A percentile compares a stretch with the other conserved stretches of the same genome.
Conservation (phyloP, 2,888 invertebrate genomes). For the Ennomos fuscantarius region DNA sequence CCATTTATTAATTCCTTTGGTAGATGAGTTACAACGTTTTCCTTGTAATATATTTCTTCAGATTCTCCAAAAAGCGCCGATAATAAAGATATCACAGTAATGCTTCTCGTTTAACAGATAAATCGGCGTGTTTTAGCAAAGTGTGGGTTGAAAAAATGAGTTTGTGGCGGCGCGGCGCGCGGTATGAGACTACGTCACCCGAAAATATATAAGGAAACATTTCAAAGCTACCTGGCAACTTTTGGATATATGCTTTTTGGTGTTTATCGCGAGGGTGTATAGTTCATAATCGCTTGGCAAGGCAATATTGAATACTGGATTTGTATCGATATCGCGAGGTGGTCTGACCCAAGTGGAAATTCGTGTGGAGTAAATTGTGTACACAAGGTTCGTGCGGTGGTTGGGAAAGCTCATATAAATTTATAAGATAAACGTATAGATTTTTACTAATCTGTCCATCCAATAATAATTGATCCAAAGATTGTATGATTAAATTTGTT, state of each 20-base stretch:
- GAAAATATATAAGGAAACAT: constrained; percentile 19
- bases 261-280: constrained; percentile 13
- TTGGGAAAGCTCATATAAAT: background rate
- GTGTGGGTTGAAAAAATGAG: constrained; percentile 18
- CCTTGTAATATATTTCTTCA: background rate
- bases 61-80: constrained; percentile 14
- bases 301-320: constrained; percentile 15
- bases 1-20: too few species aligned
- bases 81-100: constrained; percentile 7
- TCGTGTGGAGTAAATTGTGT: constrained; percentile 19
- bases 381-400: constrained; percentile 10
- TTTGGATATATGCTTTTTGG: constrained; percentile 12
- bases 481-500: background rate
- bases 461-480: background rate
- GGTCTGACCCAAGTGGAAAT: constrained; percentile 24
- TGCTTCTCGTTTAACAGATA: constrained; percentile 19
- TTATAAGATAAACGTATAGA: background rate
- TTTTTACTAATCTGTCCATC: background rate
- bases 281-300: constrained; percentile 16
- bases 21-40: background rate
- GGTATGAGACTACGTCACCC: constrained; percentile 10
- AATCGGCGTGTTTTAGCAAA: constrained; percentile 16
- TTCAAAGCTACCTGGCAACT: constrained; percentile 18
- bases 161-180: constrained; percentile 1
- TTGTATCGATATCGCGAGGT: constrained; percentile 20